phyloP scores from a whole-genome alignment of 1,140 invertebrate genomes.

The Scaptomyza graminum region DNA sequence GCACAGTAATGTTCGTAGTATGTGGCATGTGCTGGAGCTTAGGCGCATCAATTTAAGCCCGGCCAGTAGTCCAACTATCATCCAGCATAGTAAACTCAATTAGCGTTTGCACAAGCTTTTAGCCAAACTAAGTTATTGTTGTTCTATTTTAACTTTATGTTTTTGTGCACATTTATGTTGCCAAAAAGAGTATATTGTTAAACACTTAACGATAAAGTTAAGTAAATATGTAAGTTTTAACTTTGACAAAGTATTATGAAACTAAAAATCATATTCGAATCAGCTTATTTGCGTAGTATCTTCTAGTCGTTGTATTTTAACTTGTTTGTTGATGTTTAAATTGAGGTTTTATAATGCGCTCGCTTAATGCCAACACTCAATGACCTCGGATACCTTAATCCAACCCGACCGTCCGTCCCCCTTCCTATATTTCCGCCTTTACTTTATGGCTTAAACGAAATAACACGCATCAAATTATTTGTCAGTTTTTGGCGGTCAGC shows the following conservation, averaged over 20 bases:
- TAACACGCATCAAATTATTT: constrained; percentile 42
- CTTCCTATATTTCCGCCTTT: too few relatives aligned
- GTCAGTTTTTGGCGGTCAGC: constrained; percentile 11
- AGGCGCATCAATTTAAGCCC: constrained; percentile 60
- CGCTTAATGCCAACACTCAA: neutral
- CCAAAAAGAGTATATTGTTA: neutral
- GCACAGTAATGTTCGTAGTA: neutral
- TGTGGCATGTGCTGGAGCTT: constrained; percentile 3
- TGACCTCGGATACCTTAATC: constrained; percentile 35
- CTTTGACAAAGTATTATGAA: too few relatives aligned
- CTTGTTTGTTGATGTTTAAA: too few relatives aligned
- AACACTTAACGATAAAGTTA: too few relatives aligned
- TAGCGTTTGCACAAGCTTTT: constrained; percentile 72
- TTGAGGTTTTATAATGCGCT: too few relatives aligned
- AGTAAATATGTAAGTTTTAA: too few relatives aligned
- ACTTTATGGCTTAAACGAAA: constrained; percentile 54
- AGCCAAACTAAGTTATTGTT: constrained; percentile 75
- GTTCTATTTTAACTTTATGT: constrained; percentile 26
- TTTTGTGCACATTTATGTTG: neutral
- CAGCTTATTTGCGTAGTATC: too few relatives aligned
- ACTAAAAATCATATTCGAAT: too few relatives aligned
- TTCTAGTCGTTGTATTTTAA: too few relatives aligned
- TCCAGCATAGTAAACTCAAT: constrained; percentile 63
- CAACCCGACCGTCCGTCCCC: neutral
- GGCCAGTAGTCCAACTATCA: constrained; percentile 16